A percentile compares a stretch with the other conserved stretches of the same genome.
Evolutionary conservation across 1,140 invertebrate genomes (phyloP).

Genomic region (Drosophila mojavensis): DNA sequence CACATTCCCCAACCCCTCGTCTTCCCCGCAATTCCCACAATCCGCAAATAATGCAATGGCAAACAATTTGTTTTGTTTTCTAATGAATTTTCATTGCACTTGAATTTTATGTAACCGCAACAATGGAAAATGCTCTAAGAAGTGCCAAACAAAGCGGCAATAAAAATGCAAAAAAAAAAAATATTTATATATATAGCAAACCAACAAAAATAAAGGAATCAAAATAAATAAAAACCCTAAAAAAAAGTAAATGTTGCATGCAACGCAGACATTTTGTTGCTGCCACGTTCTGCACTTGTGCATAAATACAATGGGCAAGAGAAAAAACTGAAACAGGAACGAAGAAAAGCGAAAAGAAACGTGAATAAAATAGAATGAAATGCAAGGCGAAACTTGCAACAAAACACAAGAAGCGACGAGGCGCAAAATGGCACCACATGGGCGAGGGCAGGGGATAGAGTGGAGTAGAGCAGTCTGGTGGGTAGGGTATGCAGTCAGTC

Average conservation of each 20-base stretch:
- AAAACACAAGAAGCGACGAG: conserved; percentile 39
- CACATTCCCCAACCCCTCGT: too few relatives aligned
- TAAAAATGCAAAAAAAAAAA: conserved; percentile 9
- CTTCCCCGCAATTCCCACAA: neutral
- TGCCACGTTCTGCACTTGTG: conserved; percentile 75
- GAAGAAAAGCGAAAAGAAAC: conserved; percentile 16
- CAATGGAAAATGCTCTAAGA: conserved; percentile 36
- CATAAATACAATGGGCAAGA: conserved; percentile 64
- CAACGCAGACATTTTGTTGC: conserved; percentile 58
- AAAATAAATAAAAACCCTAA: conserved; percentile 9
- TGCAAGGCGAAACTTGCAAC: conserved; percentile 40
- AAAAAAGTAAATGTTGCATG: conserved; percentile 43
- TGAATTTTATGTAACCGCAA: conserved; percentile 40
- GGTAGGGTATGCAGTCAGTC: conserved; percentile 26
- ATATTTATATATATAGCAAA: neutral
- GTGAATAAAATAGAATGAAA: conserved; percentile 47
- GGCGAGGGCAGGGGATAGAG: neutral
- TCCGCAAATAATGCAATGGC: conserved; percentile 17
- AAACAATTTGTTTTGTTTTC: conserved; percentile 40
- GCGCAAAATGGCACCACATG: neutral
- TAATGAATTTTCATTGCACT: conserved; percentile 47
- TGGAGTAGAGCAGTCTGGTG: neutral
- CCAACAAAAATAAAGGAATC: neutral
- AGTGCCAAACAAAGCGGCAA: conserved; percentile 27
- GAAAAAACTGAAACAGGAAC: neutral